Evolutionary conservation across 2,797 vertebrate species (phyloP).

Genomic region (Orientallactaga sibirica): DNA sequence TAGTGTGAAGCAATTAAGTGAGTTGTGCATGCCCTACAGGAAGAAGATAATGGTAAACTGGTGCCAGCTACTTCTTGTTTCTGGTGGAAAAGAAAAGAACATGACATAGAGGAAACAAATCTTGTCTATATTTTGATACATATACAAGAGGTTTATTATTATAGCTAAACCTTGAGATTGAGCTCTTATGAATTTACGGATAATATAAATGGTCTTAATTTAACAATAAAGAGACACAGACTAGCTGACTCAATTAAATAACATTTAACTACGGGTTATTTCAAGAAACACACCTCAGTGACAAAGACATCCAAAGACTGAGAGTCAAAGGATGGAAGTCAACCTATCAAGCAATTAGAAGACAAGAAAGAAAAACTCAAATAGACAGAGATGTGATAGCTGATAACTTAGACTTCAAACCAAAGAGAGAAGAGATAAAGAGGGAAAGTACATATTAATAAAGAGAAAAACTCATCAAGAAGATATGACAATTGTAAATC

Average conservation of each 20-base stretch:
- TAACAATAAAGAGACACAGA: not conserved
- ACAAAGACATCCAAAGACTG: not conserved
- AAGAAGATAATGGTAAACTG: constrained; percentile 59
- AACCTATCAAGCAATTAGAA: not conserved
- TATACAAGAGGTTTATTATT: not conserved
- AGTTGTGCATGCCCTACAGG: constrained; percentile 78
- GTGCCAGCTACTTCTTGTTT: not conserved
- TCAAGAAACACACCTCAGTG: not conserved
- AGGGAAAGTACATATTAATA: not conserved
- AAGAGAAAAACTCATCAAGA: not conserved
- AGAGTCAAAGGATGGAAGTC: not conserved
- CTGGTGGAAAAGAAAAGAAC: constrained; percentile 42
- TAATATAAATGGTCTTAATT: not conserved
- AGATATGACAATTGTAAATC: not conserved
- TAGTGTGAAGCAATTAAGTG: constrained; percentile 84
- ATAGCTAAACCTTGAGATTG: not conserved
- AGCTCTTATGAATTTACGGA: not conserved
- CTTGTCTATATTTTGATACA: constrained; percentile 15
- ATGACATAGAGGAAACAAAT: not conserved
- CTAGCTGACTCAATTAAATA: not conserved
- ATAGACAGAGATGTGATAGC: not conserved
- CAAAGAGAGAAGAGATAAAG: not conserved
- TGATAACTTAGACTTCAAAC: not conserved
- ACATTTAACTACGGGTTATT: not conserved
- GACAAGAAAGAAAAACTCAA: too few species aligned